phyloP scores from a whole-genome alignment of 2,113 vertebrate species.

The Falco punctatus region DNA sequence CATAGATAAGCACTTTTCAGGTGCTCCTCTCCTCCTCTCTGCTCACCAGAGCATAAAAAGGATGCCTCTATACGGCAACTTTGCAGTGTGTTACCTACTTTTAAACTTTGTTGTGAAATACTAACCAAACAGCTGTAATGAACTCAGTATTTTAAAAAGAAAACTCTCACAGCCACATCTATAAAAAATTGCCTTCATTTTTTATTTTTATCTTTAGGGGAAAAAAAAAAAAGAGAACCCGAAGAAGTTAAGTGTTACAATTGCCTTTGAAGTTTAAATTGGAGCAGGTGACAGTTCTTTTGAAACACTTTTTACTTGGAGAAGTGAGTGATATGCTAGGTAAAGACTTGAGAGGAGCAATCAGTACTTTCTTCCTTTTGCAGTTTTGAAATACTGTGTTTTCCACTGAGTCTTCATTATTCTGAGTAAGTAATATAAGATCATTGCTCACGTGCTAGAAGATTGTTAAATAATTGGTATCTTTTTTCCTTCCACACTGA shows the following conservation, averaged over 20 bases:
- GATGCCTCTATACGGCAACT: not conserved
- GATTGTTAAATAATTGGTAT: not conserved
- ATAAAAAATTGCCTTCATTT: not conserved
- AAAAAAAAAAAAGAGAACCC: not conserved
- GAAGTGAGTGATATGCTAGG: not conserved
- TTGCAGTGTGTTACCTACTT: not conserved
- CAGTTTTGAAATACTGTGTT: not conserved
- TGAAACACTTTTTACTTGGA: not conserved
- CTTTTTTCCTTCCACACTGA: not conserved
- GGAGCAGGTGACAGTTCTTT: not conserved
- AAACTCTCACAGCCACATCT: not conserved
- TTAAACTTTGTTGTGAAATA: not conserved
- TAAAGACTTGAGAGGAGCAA: not conserved
- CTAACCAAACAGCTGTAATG: not conserved
- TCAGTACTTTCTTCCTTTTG: not conserved
- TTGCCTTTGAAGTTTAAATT: not conserved
- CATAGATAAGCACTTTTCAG: not conserved
- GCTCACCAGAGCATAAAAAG: not conserved
- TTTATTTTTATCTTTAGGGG: not conserved
- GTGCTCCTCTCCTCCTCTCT: not conserved
- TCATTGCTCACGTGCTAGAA: not conserved
- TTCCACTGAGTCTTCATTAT: not conserved
- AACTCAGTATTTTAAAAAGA: not conserved
- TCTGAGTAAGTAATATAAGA: not conserved
- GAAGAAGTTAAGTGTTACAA: not conserved